Conservation (phyloP, 1,140 invertebrate species). For the Araneus ventricosus region DNA sequence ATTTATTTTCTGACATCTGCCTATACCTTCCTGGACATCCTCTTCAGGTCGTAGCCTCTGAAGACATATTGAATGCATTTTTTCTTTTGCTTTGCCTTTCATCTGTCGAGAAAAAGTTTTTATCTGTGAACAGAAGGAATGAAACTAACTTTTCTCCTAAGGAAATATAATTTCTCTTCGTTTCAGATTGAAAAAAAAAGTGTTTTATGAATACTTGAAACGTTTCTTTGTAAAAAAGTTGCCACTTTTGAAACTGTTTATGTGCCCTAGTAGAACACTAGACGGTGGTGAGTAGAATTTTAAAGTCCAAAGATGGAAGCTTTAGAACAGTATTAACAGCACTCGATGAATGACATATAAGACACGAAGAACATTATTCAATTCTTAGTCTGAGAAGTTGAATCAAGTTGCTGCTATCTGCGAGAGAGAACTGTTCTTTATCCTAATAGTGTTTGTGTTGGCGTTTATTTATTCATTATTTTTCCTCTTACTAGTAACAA, state of each 20-base stretch:
- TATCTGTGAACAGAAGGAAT: neutral
- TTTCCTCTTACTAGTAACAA: too few species aligned
- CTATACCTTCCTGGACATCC: neutral
- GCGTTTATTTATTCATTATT: too few species aligned
- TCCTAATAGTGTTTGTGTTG: too few species aligned
- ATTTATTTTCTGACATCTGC: neutral
- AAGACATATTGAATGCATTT: neutral
- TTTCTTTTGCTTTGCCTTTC: neutral
- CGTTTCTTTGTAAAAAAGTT: neutral
- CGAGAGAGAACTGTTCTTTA: too few species aligned
- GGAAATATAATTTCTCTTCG: neutral
- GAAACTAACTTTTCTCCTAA: neutral
- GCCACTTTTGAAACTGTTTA: neutral
- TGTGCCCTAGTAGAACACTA: too few species aligned
- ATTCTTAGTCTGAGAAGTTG: too few species aligned
- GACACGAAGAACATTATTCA: too few species aligned
- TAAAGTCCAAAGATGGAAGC: too few species aligned
- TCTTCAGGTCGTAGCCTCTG: neutral
- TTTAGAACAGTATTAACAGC: too few species aligned
- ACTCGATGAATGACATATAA: too few species aligned
- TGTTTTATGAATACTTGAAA: neutral
- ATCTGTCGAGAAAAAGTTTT: neutral
- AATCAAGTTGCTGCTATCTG: too few species aligned
- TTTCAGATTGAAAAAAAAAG: neutral
- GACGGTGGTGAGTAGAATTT: too few species aligned